Percentiles rank a stretch among this genome's conserved stretches.
Conservation (phyloP, 1,140 invertebrate genomes). For the Pachypsylla venusta region DNA sequence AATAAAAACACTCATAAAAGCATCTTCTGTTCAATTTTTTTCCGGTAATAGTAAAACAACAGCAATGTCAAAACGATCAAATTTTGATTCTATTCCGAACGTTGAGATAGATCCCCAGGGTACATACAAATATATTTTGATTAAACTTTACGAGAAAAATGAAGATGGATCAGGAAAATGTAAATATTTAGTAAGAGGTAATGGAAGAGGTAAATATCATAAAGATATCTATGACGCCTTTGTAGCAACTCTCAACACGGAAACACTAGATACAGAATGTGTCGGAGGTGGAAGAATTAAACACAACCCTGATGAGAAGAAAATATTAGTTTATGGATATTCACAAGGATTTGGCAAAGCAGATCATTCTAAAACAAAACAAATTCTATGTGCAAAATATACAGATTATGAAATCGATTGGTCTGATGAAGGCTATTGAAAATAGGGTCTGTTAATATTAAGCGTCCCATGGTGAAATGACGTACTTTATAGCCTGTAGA, state of each 20-base stretch:
- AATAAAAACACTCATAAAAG: background rate
- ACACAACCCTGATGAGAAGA: slow-evolving; percentile 54
- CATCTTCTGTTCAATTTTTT: background rate
- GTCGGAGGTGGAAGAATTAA: slow-evolving; percentile 72
- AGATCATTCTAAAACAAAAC: slow-evolving; percentile 59
- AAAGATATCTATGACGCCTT: slow-evolving; percentile 50
- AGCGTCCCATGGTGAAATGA: no score
- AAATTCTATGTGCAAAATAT: slow-evolving; percentile 55
- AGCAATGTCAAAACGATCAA: background rate
- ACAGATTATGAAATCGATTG: slow-evolving; percentile 38
- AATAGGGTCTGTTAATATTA: no score
- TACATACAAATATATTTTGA: slow-evolving; percentile 73
- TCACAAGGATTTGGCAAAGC: slow-evolving; percentile 75
- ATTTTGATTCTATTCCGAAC: slow-evolving; percentile 40
- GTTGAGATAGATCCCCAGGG: slow-evolving; percentile 70
- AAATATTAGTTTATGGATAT: slow-evolving; percentile 71
- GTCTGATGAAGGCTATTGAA: background rate
- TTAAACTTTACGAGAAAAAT: slow-evolving; percentile 42
- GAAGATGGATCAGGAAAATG: slow-evolving; percentile 30
- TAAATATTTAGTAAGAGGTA: slow-evolving; percentile 59
- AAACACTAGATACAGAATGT: slow-evolving; percentile 49
- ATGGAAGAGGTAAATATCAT: slow-evolving; percentile 50
- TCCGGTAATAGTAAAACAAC: background rate
- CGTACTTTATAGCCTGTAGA: no score
- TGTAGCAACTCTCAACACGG: slow-evolving; percentile 28